Evolutionary conservation across 2,888 invertebrate genomes (phyloP), one percentile per base, ranked within the genome.

Genomic region (Stenodema calcarata): DNA sequence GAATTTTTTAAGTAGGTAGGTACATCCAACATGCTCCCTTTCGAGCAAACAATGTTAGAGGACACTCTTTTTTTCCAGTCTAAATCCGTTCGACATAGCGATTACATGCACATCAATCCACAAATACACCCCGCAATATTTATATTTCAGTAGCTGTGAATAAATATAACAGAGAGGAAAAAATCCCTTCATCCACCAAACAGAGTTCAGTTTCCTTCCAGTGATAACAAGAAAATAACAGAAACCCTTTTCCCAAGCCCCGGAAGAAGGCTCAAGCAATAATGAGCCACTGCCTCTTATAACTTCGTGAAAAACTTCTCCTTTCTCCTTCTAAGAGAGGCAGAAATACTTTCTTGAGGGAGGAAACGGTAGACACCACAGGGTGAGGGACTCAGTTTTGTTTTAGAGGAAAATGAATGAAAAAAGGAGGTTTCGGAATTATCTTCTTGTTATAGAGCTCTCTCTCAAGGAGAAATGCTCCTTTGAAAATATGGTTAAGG

Each of bases 261-360:
- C 11, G 41, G 47, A 79, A 79, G 44, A 79, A 47, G 28, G 76
- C 18, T 44, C 16, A 30, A 28, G 73, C 41, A 41, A 62, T 23
- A 62, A 62, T 62, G 62, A 62, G 62, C 62, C 62, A 12, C 62
- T 23, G 62, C 62, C 62, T 41, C 41, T 73, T 41, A n/a, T 41
- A 73, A 73, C 73, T 41, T 73, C 73, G 73, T 41, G 73, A 73
- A 73, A 35, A 73, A 73, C 73, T 73, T 73, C 73, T 2, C 35
- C 35, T 54, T 54, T 35, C 35, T 35, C 35, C 35, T 35, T 35
- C 62, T 73, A 73, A 73, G 35, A 73, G n/a, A 35, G 73, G 30
- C 35, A 73, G 73, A 35, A 73, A 73, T 73, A 73, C 18, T 54
- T 54, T 7, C n/a, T 62, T 23, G 62, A 23, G 62, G 12, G 62